These are phyloP conservation scores for Dromococcyx pavoninus DNA, from an alignment of 2,797 vertebrate species.

Conservation along the genomic window DNA sequence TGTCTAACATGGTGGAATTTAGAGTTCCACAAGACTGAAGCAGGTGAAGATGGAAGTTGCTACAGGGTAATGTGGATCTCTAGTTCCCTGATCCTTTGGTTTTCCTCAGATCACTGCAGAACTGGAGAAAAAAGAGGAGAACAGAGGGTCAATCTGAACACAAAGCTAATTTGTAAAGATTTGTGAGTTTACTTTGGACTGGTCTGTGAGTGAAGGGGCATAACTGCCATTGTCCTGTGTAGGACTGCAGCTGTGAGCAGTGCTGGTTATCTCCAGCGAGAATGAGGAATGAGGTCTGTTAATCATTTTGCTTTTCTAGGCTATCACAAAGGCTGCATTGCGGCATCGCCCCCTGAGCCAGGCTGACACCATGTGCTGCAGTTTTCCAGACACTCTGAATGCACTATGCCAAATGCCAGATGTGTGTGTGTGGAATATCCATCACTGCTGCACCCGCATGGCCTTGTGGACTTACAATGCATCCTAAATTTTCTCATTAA, in stretches of 20 bases:
- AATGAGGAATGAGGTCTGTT: neutral
- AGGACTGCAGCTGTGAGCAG: neutral
- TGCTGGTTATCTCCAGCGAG: neutral
- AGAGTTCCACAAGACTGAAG: neutral
- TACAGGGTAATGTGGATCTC: neutral
- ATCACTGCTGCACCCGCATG: neutral
- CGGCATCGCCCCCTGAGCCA: neutral
- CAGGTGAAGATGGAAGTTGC: neutral
- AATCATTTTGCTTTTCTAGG: neutral
- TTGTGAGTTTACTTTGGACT: neutral
- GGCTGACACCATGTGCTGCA: neutral
- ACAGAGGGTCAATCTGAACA: neutral
- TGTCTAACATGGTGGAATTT: neutral
- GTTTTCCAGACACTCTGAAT: neutral
- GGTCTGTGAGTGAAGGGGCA: neutral
- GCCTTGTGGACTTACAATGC: neutral
- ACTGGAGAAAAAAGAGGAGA: neutral
- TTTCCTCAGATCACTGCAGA: neutral
- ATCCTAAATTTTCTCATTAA: neutral
- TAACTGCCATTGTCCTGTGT: neutral
- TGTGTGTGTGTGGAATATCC: rapidly evolving
- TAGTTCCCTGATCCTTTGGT: neutral
- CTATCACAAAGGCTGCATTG: neutral
- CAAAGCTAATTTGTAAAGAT: neutral
- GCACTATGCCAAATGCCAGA: neutral